Evolutionary conservation across 1,140 invertebrate genomes (phyloP), one percentile per base, ranked within the genome.

Genomic region (Olivierus martensii): DNA sequence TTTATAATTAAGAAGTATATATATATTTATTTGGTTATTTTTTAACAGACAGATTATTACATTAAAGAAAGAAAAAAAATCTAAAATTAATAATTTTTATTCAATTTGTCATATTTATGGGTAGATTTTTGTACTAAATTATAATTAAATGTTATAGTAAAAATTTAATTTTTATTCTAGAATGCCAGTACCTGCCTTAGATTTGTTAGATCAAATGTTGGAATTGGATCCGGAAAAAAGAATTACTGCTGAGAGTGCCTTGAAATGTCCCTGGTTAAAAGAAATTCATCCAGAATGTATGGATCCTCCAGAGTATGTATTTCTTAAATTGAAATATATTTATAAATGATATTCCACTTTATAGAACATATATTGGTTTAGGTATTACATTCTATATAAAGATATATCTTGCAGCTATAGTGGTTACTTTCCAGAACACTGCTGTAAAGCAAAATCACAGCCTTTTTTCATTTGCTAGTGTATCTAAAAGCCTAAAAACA

Each of bases 181-280:
- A 67, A 84, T 99, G 81, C 94, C 95, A 3, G 66, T 72, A 9
- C 70, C 79, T 14, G 93, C 94, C 0, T 73, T 99, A 11, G 92
- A 96, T 66, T 74, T 99, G 21, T 74, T 99, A 34, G 95, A 99
- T 70, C 80, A 83, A 65, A 97, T 99, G 94, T 71, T 99, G 48
- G 87, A 93, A 63, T 71, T 99, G 49, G 94, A 99, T 73, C 96
- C 95, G 0, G 80, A 83, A 14, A 85, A 84, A 63, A 73, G 96
- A 57, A 91, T 96, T 54, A 92, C 90, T 0, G 92, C 94, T 7
- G 87, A 92, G 43, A 85, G 94, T 64, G 93, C 95, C 3, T 75
- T 99, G 0, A 84, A 89, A 65, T 88, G 87, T 59, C 73, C 80
- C n/a, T 99, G 94, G 94, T 71, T 99, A 1, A 87, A 82, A 69